Evolutionary conservation across 2,888 invertebrate species (phyloP), one percentile per base, ranked within the genome.

Genomic region (Eremobia ochroleuca): DNA sequence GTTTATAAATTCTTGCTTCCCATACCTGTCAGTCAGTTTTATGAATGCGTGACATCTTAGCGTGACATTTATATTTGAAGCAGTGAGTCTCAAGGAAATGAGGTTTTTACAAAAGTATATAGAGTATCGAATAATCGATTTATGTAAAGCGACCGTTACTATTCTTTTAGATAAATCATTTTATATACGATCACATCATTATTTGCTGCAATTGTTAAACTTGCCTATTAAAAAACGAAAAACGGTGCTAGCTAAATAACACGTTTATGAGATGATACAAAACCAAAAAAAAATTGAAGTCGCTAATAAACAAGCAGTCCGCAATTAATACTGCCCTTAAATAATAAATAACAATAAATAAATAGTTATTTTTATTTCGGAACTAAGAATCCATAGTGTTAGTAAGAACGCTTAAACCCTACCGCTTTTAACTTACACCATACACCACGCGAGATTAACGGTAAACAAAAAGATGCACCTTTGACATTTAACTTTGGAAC

Each of bases 381-480:
- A 55, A 4, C n/a, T n/a, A 55, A 55, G n/a, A 55, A 55, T 11
- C 0, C 11, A n/a, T 55, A 11, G n/a, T n/a, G 25, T 55, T 55
- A 55, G 52, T 55, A n/a, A 13, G 4, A 52, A n/a, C 11, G 4
- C 11, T n/a, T n/a, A 15, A 18, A 31, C 25, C 9, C 15, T 34
- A 34, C 15, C 58, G 34, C 59, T 43, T 43, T 18, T 71, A 21
- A 61, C 71, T 49, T 77, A 13, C 6, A 70, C 82, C 79, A 84
- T 13, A 72, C 84, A 73, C 73, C 40, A 59, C 58, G 70, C 81
- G 67, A 79, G 79, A 85, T 85, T 85, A 87, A 87, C 87, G 76
- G 87, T 86, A 81, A 72, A 83, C 87, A 79, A 87, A 87, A 87
- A 87, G 85, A 80, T 86, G 79, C 71, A 82, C 79, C 86, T 85